A percentile compares a stretch with the other conserved stretches of the same genome.
These are phyloP conservation scores for Megaceryle alcyon DNA, from an alignment of 2,797 vertebrate genomes.

Conservation along the genomic window DNA sequence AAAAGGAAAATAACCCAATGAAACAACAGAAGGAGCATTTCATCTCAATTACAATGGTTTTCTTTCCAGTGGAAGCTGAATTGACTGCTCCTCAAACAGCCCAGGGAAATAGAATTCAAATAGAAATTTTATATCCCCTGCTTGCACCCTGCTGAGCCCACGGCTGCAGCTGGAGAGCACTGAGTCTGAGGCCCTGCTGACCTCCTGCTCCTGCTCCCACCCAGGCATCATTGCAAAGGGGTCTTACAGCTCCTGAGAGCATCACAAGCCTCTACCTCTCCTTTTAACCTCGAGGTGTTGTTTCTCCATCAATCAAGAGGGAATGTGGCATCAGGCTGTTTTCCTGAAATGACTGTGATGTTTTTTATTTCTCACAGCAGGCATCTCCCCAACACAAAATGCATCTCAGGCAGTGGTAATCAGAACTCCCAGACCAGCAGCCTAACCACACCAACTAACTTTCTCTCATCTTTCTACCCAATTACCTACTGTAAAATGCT, in stretches of 20 bases:
- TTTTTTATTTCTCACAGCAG: not conserved
- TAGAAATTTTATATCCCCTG: not conserved
- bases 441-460: not conserved
- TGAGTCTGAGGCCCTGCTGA: not conserved
- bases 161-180: not conserved
- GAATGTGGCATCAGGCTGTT: not conserved
- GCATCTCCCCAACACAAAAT: not conserved
- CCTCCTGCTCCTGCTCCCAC: not conserved
- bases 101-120: not conserved
- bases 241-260: not conserved
- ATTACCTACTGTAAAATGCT: not conserved
- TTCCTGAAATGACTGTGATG: not conserved
- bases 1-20: not conserved
- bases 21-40: not conserved
- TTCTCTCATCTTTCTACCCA: slow-evolving; percentile 1
- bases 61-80: not conserved
- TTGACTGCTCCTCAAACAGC: not conserved
- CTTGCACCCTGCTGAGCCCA: not conserved
- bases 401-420: not conserved
- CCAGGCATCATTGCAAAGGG: rapidly evolving
- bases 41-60: not conserved
- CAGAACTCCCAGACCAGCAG: not conserved
- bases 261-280: not conserved
- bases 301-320: not conserved
- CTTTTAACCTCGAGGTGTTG: not conserved